Base-by-base conservation (phyloP, 30 jellyfish, hydroid and myxozoan species). In the Haliclystus octoradiatus region DNA sequence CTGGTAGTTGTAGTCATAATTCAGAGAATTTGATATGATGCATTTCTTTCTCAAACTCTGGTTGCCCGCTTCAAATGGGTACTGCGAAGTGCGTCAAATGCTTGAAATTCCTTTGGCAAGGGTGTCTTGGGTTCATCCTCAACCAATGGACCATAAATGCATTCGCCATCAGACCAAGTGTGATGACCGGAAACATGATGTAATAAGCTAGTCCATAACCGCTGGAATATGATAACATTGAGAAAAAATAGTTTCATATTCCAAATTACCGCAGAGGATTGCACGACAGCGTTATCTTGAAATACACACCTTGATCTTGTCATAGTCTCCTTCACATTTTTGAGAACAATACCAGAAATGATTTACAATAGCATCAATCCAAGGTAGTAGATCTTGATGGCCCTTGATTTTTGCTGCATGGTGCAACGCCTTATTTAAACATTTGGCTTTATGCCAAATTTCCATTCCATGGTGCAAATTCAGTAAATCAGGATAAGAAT, bases 131-230 rank as follows among this genome's bases (percentile, higher is more conserved):
- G 79, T 51, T 69, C 79, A 2, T 19, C 46, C 22, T 49, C 35
- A 23, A 27, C 33, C 32, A 69, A 52, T 30, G 79, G 79, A 26
- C 79, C 69, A 69, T 69, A 69, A 28, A 3, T 27, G 50, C 79
- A 69, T 29, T 3, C 32, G 26, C 67, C 49, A 27, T 69, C 79
- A 33, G 69, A 52, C 79, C 79, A 69, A 2, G 15, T 30, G 50
- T 69, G 79, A 34, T 69, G 69, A 22, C 34, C 57, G 23, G 69
- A 69, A n/a, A 69, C 26, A 50, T 69, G 79, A 28, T 69, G 79
- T 26, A 69, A 27, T 2, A 69, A 27, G 28, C 79, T 64, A 25
- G 50, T 30, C 79, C 79, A 69, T n/a, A 51, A 27, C 47, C 31
- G 52, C 47, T n/a, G n/a, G n/a, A n/a, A n/a, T n/a, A n/a, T n/a